Evolutionary conservation across 2,888 invertebrate species (phyloP), one percentile per base, ranked within the genome.

Genomic region (Polydrusus cervinus): DNA sequence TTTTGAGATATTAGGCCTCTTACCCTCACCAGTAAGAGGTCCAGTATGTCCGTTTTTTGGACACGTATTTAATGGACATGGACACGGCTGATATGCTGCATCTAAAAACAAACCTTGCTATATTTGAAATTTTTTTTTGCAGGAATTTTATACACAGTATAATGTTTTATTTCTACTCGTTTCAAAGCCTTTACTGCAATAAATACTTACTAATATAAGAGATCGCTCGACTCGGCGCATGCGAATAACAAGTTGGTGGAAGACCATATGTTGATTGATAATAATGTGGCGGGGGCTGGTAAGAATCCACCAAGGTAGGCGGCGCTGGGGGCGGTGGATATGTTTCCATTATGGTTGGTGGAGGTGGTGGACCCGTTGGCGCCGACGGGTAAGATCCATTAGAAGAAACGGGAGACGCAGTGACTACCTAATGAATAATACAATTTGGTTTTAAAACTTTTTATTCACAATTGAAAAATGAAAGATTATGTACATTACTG

Each of bases 41-140:
- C 96, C 96, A 96, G 95, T 95, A 95, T 92, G 95, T 93, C 94
- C 96, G 96, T 96, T 96, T 96, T 96, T 96, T 96, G 96, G 95
- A 96, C 95, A 96, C 92, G 95, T 93, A 90, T 95, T 95, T 91
- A 95, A 92, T 89, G 95, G 95, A 91, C 95, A 96, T 84, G 95
- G 94, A 89, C 96, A 95, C 89, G 91, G 90, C 85, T 90, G 91
- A 87, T 92, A 90, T 87, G 92, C 89, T 85, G 87, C 87, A 86
- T 89, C 89, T 89, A 84, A 65, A 82, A 67, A 68, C 69, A 49
- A 71, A 78, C 61, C 70, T 47, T 34, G 9, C 14, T 66, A 11
- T 53, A 3, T 34, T 25, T 43, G n/a, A 43, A 43, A 43, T 43
- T 55, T 30, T n/a, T n/a, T 61, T 10, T 25, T 25, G 25, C 25